A percentile compares a stretch with the other conserved stretches of the same genome.
These are phyloP conservation scores for Elymnias hypermnestra DNA, from an alignment of 1,140 invertebrate genomes.

Conservation along the genomic window DNA sequence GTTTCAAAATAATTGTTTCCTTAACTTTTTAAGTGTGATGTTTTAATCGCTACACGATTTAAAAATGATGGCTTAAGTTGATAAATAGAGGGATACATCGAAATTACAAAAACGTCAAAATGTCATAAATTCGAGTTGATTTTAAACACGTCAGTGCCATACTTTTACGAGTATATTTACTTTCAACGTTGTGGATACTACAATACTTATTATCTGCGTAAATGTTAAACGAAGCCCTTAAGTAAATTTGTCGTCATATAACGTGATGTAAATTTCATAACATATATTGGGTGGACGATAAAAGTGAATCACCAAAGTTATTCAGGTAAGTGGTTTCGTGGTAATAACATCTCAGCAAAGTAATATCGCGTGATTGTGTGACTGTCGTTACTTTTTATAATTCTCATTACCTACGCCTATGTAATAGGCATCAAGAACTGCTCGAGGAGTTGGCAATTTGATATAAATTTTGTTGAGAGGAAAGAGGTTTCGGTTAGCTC, in stretches of 20 bases:
- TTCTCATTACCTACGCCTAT: constrained; percentile 10
- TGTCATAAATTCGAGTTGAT: no score
- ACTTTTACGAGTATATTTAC: no score
- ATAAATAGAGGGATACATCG: no score
- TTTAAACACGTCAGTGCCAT: no score
- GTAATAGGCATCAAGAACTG: background rate
- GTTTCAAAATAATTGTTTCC: no score
- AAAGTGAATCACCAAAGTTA: constrained; percentile 16
- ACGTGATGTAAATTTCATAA: constrained; percentile 10
- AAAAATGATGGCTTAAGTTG: no score
- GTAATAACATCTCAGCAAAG: constrained; percentile 9
- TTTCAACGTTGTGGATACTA: no score
- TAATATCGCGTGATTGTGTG: constrained; percentile 15
- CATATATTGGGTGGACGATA: constrained; percentile 8
- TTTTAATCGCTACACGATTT: no score
- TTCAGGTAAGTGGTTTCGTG: constrained; percentile 18
- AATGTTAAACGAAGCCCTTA: no score
- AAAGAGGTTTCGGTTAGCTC: background rate
- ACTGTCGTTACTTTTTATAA: constrained; percentile 15
- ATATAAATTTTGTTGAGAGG: background rate
- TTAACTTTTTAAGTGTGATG: no score
- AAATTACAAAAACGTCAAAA: no score
- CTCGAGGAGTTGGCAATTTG: background rate
- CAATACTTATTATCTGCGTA: no score
- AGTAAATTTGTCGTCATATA: background rate